Base-by-base conservation (phyloP, 2,113 vertebrate genomes). In the Mastomys coucha region DNA sequence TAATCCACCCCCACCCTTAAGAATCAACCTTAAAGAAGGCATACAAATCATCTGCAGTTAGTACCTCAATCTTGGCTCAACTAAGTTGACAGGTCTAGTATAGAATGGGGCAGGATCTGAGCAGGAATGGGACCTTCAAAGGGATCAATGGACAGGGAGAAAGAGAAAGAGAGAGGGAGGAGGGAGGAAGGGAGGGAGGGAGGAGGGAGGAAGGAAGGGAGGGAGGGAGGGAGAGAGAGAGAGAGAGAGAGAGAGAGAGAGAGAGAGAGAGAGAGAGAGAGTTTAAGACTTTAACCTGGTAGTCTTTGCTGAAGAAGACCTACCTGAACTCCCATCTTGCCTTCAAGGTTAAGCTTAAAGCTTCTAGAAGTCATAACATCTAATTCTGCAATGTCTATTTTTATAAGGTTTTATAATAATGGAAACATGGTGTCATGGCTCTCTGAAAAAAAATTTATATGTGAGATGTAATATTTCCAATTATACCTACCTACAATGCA, bases 21-120 rank as follows among this genome's bases (percentile, higher is more conserved):
- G 89, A 67, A 58, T 45, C n/a, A 95, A 72, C 22, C 88, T 95
- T 73, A 77, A 89, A 89, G 58, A 69, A 94, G 39, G 49, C 63
- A 49, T 16, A 9, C 31, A 31, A 91, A 51, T 22, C 84, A 5
- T 90, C 70, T 42, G 26, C n/a, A 51, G 9, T 86, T 81, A 58
- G 36, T 13, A 17, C 5, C 17, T 9, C 10, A n/a, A 36, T 53
- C 51, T 20, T 58, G 20, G 51, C 2, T n/a, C 42, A 56, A 60
- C 5, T 42, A 84, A 78, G 8, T 13, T 4, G 24, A 90, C 12
- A 7, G 7, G 3, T 92, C 36, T 5, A 49, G 65, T 2, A 4
- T 3, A 51, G 36, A 22, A 16, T 33, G 8, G 2, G 14, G 20
- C 3, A 53, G 80, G 70, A 14, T 20, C 2, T 2, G 28, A 31